Percentiles rank a stretch among this genome's conserved stretches.
phyloP scores from a whole-genome alignment of 1,140 invertebrate genomes.

The Hyles euphorbiae region DNA sequence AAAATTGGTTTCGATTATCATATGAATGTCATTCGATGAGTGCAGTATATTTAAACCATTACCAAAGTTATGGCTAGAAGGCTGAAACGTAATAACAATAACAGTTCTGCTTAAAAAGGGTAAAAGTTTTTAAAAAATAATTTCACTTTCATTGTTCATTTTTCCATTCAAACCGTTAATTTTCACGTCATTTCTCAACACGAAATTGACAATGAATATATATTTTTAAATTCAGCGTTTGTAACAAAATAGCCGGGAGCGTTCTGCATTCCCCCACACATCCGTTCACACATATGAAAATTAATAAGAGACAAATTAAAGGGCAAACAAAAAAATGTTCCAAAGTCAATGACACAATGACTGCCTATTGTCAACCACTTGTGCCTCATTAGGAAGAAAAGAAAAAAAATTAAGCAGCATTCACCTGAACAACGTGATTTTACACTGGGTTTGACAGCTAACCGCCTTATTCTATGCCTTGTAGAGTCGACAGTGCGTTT shows the following conservation, averaged over 20 bases:
- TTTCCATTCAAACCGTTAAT: too few relatives aligned
- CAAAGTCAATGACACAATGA: constrained; percentile 55
- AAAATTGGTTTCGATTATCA: too few relatives aligned
- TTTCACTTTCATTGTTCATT: neutral
- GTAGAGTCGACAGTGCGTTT: neutral
- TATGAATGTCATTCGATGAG: too few relatives aligned
- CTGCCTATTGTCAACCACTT: constrained; percentile 58
- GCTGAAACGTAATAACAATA: too few relatives aligned
- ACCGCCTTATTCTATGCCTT: neutral
- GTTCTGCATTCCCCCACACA: constrained; percentile 10
- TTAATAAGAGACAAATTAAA: constrained; percentile 43
- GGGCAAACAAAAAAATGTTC: constrained; percentile 33
- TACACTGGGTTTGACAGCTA: neutral
- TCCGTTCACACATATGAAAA: constrained; percentile 35
- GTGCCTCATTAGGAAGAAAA: constrained; percentile 67
- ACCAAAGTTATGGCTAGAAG: too few relatives aligned
- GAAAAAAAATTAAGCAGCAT: constrained; percentile 60
- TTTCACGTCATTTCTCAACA: neutral
- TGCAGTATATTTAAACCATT: too few relatives aligned
- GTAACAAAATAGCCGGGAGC: constrained; percentile 4
- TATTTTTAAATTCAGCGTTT: neutral
- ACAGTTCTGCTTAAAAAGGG: too few relatives aligned
- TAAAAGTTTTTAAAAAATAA: neutral
- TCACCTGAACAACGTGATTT: constrained; percentile 32
- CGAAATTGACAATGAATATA: constrained; percentile 5